A percentile compares a stretch with the other conserved stretches of the same genome.
phyloP scores from a whole-genome alignment of 2,113 vertebrate species.

The Periophthalmus modestus region DNA sequence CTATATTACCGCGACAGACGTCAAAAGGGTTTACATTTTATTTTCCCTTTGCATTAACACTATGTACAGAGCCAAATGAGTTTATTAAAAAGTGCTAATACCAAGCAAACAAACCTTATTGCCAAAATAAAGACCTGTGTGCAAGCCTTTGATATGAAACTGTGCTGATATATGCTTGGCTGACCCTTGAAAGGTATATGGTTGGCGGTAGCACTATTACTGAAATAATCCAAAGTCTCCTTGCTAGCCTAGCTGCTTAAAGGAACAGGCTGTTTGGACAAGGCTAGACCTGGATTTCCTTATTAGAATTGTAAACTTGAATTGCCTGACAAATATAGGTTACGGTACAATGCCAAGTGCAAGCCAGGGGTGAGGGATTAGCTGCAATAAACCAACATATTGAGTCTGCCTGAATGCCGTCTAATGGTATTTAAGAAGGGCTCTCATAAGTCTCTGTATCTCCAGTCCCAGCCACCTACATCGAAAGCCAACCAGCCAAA shows the following conservation, averaged over 20 bases:
- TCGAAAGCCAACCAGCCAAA: conserved; percentile 63
- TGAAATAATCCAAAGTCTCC: conserved; percentile 50
- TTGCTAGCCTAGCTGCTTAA: conserved; percentile 17
- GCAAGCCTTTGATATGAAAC: conserved; percentile 64
- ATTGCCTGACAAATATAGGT: conserved; percentile 61
- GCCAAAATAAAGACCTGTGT: conserved; percentile 50
- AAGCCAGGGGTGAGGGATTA: conserved; percentile 49
- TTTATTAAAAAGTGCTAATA: conserved; percentile 71
- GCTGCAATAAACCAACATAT: conserved; percentile 38
- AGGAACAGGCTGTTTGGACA: conserved; percentile 57
- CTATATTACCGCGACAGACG: conserved; percentile 63
- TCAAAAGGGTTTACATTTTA: conserved; percentile 58
- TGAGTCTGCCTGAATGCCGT: conserved; percentile 20
- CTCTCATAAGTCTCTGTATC: conserved; percentile 62
- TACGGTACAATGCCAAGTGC: conserved; percentile 50
- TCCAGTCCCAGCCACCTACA: conserved; percentile 71
- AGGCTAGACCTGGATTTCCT: conserved; percentile 57
- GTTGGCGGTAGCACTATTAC: conserved; percentile 18
- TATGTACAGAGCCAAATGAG: conserved; percentile 61
- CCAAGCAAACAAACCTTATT: conserved; percentile 57
- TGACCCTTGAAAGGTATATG: conserved; percentile 10
- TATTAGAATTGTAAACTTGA: conserved; percentile 58
- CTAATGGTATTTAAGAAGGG: conserved; percentile 60
- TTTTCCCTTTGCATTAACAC: conserved; percentile 62
- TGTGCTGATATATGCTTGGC: conserved; percentile 57